Conservation (phyloP, 2,888 invertebrate genomes). For the Uropetala carovei region DNA sequence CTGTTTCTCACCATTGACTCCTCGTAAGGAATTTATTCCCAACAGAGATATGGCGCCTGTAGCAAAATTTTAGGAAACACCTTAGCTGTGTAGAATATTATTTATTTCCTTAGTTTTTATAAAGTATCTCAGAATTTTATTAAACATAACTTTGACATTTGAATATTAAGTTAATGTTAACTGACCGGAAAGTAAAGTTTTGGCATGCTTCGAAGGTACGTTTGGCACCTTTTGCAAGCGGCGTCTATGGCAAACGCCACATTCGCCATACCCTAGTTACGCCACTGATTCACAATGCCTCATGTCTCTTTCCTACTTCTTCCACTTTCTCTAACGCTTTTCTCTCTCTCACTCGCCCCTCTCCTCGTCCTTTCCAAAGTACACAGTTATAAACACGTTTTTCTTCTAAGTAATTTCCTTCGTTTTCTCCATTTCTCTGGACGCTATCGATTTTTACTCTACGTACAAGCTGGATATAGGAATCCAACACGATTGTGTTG, state of each 20-base stretch:
- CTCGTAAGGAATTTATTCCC: neutral
- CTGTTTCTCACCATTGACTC: neutral
- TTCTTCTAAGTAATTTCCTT: neutral
- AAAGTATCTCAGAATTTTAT: too few species aligned
- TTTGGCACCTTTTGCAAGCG: too few species aligned
- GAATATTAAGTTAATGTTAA: too few species aligned
- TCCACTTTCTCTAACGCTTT: neutral
- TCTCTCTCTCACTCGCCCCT: neutral
- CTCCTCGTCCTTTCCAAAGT: neutral
- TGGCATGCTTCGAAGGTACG: too few species aligned
- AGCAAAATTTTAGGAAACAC: too few species aligned
- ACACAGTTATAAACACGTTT: neutral
- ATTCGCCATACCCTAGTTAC: too few species aligned
- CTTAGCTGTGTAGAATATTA: too few species aligned
- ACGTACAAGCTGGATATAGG: neutral
- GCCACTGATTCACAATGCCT: neutral
- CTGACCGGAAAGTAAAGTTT: too few species aligned
- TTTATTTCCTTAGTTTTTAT: too few species aligned
- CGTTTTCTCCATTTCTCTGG: neutral
- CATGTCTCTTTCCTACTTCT: too few species aligned
- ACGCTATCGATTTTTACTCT: neutral
- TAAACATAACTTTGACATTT: too few species aligned
- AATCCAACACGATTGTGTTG: neutral
- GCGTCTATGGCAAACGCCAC: too few species aligned
- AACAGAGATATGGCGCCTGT: neutral